phyloP scores from a whole-genome alignment of 2,113 vertebrate genomes.

The Delphinapterus leucas region DNA sequence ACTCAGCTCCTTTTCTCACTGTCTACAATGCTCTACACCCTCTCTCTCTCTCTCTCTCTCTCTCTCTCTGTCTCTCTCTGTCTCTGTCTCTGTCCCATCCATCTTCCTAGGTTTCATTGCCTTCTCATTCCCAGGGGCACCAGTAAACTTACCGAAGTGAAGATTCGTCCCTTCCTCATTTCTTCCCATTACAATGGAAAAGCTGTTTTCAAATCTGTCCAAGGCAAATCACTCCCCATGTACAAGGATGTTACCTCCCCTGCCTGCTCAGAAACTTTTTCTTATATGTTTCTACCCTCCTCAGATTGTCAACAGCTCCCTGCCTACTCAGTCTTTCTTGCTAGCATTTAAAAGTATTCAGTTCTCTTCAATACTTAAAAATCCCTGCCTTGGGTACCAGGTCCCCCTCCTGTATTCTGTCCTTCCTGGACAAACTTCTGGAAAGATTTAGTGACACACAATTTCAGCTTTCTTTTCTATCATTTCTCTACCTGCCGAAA shows the following conservation, averaged over 20 bases:
- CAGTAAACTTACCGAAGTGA: not conserved
- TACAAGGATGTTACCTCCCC: too few species aligned
- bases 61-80: not conserved
- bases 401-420: not conserved
- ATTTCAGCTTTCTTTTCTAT: not conserved
- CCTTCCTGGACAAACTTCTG: not conserved
- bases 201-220: not conserved
- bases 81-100: not conserved
- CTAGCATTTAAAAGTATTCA: not conserved
- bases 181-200: not conserved
- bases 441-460: not conserved
- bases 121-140: not conserved
- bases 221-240: not conserved
- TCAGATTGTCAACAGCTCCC: not conserved
- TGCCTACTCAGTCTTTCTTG: not conserved
- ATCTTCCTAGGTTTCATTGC: not conserved
- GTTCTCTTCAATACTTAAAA: not conserved
- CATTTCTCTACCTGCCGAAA: not conserved
- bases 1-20: not conserved
- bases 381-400: not conserved
- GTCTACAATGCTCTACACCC: too few species aligned
- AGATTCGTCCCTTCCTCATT: not conserved
- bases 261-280: not conserved
- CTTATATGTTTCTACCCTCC: not conserved
- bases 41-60: not conserved